Conservation (phyloP, 2,797 vertebrate species). For the Diceros bicornis region DNA sequence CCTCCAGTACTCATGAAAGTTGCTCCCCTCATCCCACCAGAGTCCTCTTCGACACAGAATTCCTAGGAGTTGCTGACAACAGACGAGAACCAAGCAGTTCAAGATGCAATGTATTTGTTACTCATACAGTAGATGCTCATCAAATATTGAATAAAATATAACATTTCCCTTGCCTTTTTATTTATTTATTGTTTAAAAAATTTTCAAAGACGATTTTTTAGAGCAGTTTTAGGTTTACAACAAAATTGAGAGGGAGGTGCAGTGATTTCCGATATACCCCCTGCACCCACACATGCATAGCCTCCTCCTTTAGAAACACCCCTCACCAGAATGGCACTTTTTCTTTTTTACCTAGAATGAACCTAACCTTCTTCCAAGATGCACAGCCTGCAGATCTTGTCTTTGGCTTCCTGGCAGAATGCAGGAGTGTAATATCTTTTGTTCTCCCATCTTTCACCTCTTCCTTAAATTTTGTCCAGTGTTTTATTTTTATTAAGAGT, state of each 20-base stretch:
- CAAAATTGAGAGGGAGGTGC: background rate
- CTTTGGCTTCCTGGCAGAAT: slow-evolving; percentile 1
- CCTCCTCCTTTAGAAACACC: background rate
- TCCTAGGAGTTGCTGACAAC: background rate
- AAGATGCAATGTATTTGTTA: background rate
- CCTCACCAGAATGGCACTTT: background rate
- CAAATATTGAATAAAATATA: slow-evolving; percentile 5
- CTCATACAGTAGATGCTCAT: background rate
- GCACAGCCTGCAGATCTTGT: background rate
- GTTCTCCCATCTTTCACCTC: background rate
- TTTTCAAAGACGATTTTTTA: background rate
- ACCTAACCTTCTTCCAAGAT: background rate
- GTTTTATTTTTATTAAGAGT: slow-evolving; percentile 30
- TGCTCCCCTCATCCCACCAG: background rate
- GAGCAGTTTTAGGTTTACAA: background rate
- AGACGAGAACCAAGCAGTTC: background rate
- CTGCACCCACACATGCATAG: too few relatives aligned
- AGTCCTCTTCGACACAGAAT: background rate
- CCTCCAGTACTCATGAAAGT: background rate
- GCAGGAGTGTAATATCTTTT: background rate
- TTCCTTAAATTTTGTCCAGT: background rate
- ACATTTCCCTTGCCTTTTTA: background rate
- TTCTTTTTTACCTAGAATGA: background rate
- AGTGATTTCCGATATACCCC: background rate
- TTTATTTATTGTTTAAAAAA: background rate